Evolutionary conservation across 2,797 vertebrate species (phyloP), one percentile per base, ranked within the genome.

Genomic region (Etheostoma perlongum): DNA sequence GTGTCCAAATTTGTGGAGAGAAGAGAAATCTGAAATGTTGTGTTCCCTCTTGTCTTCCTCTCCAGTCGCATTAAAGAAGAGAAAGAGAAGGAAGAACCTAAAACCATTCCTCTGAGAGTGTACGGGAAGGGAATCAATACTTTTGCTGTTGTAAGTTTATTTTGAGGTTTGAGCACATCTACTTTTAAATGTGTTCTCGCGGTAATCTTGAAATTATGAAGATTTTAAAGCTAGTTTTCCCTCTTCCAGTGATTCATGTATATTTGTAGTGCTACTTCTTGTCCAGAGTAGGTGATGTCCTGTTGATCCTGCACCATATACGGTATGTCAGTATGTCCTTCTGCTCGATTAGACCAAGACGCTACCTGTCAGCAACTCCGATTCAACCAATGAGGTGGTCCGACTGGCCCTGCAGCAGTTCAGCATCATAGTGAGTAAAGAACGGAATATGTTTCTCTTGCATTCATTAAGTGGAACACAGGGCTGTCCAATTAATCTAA

Each of bases 61-160:
- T 65, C 3, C 76, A 99, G 98, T 92, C 95, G 88, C 81, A 98
- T 99, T 78, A 96, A 94, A 91, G 96, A 96, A 78, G 97, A 98
- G 86, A 99, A 98, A 82, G 97, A 97, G 81, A 96, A 92, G 60
- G 97, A 99, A 57, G 95, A 96, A 49, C 96, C 97, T 18, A 98
- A 98, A 93, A 97, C 93, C 42, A 97, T 99, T 78, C 97, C 97
- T 21, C 93, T 99, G 81, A 97, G 97, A 78, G 96, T 99, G 76
- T 96, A 97, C 80, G 96, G 96, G 65, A 98, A 98, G 91, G 97
- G 98, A 4, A 90, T 99, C 88, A 96, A 96, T 68, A 95, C 94
- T 15, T 97, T 95, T 85, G 95, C 95, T 74, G 95, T 96, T 30
- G 98, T 99, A 94, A 96, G 97, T 96, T 63, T 14, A 13, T n/a